Evolutionary conservation across 2,113 vertebrate genomes (phyloP), one percentile per base, ranked within the genome.

Genomic region (Amphiprion ocellaris): DNA sequence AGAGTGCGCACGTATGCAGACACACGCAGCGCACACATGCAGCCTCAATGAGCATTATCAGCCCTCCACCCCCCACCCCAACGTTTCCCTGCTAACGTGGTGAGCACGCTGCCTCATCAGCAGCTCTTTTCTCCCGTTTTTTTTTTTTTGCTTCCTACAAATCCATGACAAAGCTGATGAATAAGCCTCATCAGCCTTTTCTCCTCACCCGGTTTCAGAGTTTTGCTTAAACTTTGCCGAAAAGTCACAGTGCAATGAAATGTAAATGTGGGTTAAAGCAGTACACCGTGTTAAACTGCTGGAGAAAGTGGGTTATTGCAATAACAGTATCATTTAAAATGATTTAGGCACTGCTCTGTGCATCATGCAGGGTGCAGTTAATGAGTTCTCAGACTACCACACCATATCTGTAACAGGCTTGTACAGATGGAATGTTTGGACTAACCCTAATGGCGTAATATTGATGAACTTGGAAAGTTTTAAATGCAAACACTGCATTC

Each of bases 171-270:
- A 90, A 89, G 90, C 83, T 83, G 74, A 74, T 76, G 84, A 91
- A 86, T 82, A 83, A 84, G 82, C 88, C 89, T 85, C 74, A 85
- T 91, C 91, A 92, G 90, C 87, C 87, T 83, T 87, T 90, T 85
- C 76, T 83, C 70, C 65, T 77, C 65, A 61, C 71, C 73, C 71
- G 2, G 79, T 75, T 75, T 79, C 69, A 65, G 50, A 81, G 37
- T 74, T 88, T 69, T 77, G 19, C 74, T 81, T 62, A 50, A 85
- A 83, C 72, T 76, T 82, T 2, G 19, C 70, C 2, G 0, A 52
- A 37, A 76, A 68, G 60, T 77, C 9, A 12, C 70, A 77, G 52
- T 30, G n/a, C 53, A 63, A 23, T 23, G 30, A 54, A 70, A 46
- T 72, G 66, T 56, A 84, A 75, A 71, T 39, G 17, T 65, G 37